Evolutionary conservation across 2,888 invertebrate species (phyloP).

Genomic region (Sinohyriopsis cumingii): DNA sequence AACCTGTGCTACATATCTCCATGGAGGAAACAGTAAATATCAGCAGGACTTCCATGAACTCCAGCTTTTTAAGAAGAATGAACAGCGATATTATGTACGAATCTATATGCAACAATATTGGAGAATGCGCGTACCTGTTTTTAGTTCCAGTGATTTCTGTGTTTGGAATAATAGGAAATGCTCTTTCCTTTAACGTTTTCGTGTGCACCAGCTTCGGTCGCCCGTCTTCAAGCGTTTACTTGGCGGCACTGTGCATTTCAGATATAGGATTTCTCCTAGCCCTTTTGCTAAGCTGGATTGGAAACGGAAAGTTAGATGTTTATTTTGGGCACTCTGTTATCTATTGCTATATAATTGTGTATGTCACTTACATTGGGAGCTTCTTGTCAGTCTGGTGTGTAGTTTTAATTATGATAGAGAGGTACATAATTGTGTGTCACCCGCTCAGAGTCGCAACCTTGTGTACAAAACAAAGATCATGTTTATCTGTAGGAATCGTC

Average conservation of each 20-base stretch:
- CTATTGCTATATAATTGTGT: slow-evolving; percentile 45
- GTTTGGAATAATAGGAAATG: slow-evolving; percentile 83
- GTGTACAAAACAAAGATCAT: slow-evolving; percentile 50
- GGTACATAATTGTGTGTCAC: slow-evolving; percentile 86
- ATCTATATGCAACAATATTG: slow-evolving; percentile 75
- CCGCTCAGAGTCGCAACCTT: slow-evolving; percentile 76
- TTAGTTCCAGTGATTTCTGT: slow-evolving; percentile 78
- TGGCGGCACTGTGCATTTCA: slow-evolving; percentile 84
- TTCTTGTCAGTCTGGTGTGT: slow-evolving; percentile 89
- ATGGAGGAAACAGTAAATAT: too few species aligned
- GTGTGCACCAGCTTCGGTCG: slow-evolving; percentile 81
- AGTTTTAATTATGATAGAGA: slow-evolving; percentile 88
- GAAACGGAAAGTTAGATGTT: slow-evolving; percentile 26
- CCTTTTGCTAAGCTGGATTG: slow-evolving; percentile 73
- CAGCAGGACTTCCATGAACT: too few species aligned
- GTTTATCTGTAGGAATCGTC: slow-evolving; percentile 30
- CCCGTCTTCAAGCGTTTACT: slow-evolving; percentile 84
- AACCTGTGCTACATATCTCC: too few species aligned
- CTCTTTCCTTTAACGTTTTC: slow-evolving; percentile 83
- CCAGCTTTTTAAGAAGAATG: too few species aligned
- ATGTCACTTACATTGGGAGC: slow-evolving; percentile 78
- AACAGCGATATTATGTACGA: neutral
- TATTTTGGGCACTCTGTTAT: slow-evolving; percentile 6
- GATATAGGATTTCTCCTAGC: slow-evolving; percentile 83
- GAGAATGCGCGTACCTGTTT: slow-evolving; percentile 23